Percentiles rank a stretch among this genome's conserved stretches.
Conservation (phyloP, 2,888 invertebrate species). For the Platypus cylindrus region DNA sequence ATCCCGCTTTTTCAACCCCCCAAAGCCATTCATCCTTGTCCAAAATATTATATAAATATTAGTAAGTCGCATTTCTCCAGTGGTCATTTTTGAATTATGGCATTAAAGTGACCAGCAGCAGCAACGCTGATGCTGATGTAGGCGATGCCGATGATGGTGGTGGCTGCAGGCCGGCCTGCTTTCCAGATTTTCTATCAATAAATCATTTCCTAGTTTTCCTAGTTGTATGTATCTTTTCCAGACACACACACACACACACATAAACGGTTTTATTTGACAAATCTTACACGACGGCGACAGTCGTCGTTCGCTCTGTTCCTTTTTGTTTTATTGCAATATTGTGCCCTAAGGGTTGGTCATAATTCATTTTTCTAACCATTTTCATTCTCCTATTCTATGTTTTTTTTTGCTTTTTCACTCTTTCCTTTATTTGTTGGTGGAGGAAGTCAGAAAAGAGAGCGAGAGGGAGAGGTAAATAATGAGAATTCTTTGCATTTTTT, state of each 20-base stretch:
- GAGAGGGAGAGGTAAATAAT: too few species aligned
- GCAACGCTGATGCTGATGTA: constrained; percentile 16
- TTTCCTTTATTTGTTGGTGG: too few species aligned
- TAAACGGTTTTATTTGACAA: constrained; percentile 24
- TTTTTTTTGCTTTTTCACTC: too few species aligned
- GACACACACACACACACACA: too few species aligned
- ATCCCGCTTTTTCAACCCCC: too few species aligned
- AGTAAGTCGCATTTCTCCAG: constrained; percentile 9
- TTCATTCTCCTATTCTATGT: too few species aligned
- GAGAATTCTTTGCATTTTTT: constrained; percentile 5
- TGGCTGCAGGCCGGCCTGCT: too few species aligned
- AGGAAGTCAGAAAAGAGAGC: too few species aligned
- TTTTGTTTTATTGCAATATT: constrained; percentile 13
- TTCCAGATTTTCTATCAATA: constrained; percentile 21
- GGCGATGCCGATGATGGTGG: too few species aligned
- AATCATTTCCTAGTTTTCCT: constrained; percentile 21
- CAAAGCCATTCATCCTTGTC: constrained; percentile 4
- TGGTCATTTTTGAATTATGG: constrained; percentile 19
- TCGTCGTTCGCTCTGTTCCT: constrained; percentile 14
- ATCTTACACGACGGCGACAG: constrained; percentile 19
- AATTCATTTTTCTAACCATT: constrained; percentile 5
- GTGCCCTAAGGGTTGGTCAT: constrained; percentile 6
- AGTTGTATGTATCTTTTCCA: too few species aligned
- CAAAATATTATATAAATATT: constrained; percentile 8
- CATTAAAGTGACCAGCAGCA: constrained; percentile 18